Base-by-base conservation (phyloP, 2,113 vertebrate genomes). In the Progne subis region DNA sequence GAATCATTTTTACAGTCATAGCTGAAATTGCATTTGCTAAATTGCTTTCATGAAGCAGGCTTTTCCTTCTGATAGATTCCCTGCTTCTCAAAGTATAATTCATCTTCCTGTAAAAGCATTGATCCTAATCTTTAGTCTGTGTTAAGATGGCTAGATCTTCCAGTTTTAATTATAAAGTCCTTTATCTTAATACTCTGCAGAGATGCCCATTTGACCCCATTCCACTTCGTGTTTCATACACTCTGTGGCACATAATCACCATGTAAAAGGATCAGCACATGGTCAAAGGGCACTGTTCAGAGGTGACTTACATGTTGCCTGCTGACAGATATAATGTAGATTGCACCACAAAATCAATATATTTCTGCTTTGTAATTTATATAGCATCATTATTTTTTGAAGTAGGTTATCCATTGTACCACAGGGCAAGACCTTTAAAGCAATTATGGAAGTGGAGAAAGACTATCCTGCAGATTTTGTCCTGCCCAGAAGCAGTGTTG, bases 21-120 rank as follows among this genome's bases (percentile, higher is more conserved):
- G 74, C 12, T 80, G 75, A 91, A 94, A 93, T 55, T 59, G 43
- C 29, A n/a, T 86, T 93, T 95, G 71, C 68, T 88, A 90, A 96
- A 90, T 88, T 90, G 72, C 64, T 92, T 31, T 86, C 64, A 49
- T 60, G 60, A 88, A 90, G 47, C 39, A 75, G 64, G 20, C 44
- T 92, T 94, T 93, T 90, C 7, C 4, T 88, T 90, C 92, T 96
- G 90, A 80, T 81, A 84, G 79, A 94, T 90, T 96, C 85, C 60
- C 79, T 90, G 3, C 47, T 94, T 88, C 77, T 82, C 39, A 20
- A 68, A 75, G 60, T 77, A 56, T 56, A 86, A 92, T 94, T 96
- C n/a, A 34, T 95, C 71, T 83, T 90, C 79, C 46, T 80, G 63
- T 81, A 78, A 71, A 86, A 82, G 53, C 72, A 84, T 60, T 86